Evolutionary conservation across 2,888 invertebrate species (phyloP).

Genomic region (Morinoia aosen): DNA sequence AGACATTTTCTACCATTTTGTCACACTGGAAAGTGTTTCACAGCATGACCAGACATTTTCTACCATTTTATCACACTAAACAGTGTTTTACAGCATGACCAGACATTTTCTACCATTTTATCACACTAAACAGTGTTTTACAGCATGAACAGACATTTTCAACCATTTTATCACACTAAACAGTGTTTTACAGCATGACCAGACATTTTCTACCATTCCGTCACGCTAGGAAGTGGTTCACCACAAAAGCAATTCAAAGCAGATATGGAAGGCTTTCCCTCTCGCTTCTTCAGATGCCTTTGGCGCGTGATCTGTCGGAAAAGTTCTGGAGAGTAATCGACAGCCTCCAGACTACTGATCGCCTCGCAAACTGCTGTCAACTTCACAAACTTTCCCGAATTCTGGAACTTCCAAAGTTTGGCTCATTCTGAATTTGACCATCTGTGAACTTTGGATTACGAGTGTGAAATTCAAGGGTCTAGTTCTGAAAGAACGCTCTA

Average conservation of each 20-base stretch:
- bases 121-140: no score
- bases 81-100: no score
- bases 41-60: no score
- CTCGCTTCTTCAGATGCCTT: not conserved
- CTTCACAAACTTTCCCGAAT: slow-evolving; percentile 20
- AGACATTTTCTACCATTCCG: not conserved
- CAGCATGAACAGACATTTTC: not conserved
- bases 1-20: no score
- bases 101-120: no score
- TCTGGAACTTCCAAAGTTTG: slow-evolving; percentile 1
- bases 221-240: not conserved
- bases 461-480: not conserved
- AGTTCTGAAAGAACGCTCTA: not conserved
- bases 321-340: not conserved
- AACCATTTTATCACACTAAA: not conserved
- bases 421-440: slow-evolving; percentile 14
- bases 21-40: no score
- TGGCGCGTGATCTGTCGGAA: not conserved
- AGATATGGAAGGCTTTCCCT: not conserved
- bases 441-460: not conserved
- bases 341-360: slow-evolving; percentile 31
- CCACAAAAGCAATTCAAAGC: not conserved
- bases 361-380: not conserved
- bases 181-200: not conserved
- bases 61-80: no score